phyloP scores from a whole-genome alignment of 2,113 vertebrate species.

The Calyptomena viridis region DNA sequence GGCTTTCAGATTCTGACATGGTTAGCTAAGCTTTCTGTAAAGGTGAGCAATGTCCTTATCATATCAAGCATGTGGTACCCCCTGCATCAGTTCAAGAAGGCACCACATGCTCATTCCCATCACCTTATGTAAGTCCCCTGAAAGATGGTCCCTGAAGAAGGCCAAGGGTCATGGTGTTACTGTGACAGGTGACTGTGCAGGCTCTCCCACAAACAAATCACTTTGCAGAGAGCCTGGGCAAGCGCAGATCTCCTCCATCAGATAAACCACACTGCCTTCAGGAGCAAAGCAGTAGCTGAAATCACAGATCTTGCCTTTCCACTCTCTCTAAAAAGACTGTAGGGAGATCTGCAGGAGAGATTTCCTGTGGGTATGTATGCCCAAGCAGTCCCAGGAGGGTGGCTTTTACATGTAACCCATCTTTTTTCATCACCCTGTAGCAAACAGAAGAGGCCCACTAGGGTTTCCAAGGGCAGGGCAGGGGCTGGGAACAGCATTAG shows the following conservation, averaged over 20 bases:
- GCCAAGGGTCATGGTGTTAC: background rate
- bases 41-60: background rate
- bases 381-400: background rate
- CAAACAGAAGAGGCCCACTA: background rate
- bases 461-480: background rate
- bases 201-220: background rate
- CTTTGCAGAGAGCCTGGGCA: background rate
- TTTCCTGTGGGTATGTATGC: background rate
- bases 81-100: background rate
- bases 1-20: background rate
- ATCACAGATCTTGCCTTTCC: background rate
- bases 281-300: background rate
- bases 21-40: background rate
- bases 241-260: background rate
- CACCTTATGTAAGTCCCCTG: background rate
- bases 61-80: background rate
- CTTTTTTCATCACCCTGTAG: background rate
- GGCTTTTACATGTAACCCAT: background rate
- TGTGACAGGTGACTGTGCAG: background rate
- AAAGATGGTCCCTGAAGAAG: background rate
- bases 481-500: background rate
- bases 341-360: background rate
- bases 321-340: background rate
- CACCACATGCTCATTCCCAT: background rate
- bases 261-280: background rate